Base-by-base conservation (phyloP, 2,888 invertebrate species). In the Drepana falcataria region DNA sequence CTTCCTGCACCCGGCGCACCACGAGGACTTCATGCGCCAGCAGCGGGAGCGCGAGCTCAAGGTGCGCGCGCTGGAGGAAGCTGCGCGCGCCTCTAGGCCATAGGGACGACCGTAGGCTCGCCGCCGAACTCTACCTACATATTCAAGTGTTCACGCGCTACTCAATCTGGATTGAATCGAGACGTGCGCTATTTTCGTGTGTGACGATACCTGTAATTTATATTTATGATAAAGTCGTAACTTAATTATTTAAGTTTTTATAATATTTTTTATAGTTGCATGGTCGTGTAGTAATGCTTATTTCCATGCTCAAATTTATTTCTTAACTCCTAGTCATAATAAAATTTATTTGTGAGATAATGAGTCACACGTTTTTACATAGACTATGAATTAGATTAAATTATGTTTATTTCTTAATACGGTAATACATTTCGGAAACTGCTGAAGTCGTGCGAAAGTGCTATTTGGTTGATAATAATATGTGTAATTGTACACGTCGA, bases 21-120 rank as follows among this genome's bases (percentile, higher is more conserved):
- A 91, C 75, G 90, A 91, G 53, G 91, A 92, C 78, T 92, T 87
- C 91, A 85, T 91, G 88, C 94, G 94, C 69, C 95, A 95, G 92
- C 95, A 96, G 87, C 94, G 96, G 69, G 96, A 96, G 77, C 93
- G 96, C 66, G 96, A 96, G 89, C 93, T 96, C 74, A 96, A 96
- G 92, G 95, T 96, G 77, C 93, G 96, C 76, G 96, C 95, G 65
- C 91, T 96, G 71, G 96, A 96, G 90, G 96, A 96, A 90, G 96
- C 96, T 64, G 95, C 96, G 65, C 93, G 96, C 77, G 95, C 89
- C 47, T 85, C 88, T 59, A 82, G 91, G 1, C 91, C 91, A 57
- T 91, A 88, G 81, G 69, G 63, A 56, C 51, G 49, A 21, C 56
- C 56, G 59, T 47, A 21, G 54, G 57, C 51, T 58, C 59, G 54